These are phyloP conservation scores for Eulemur rubriventer DNA, from an alignment of 2,797 vertebrate species.

Conservation along the genomic window DNA sequence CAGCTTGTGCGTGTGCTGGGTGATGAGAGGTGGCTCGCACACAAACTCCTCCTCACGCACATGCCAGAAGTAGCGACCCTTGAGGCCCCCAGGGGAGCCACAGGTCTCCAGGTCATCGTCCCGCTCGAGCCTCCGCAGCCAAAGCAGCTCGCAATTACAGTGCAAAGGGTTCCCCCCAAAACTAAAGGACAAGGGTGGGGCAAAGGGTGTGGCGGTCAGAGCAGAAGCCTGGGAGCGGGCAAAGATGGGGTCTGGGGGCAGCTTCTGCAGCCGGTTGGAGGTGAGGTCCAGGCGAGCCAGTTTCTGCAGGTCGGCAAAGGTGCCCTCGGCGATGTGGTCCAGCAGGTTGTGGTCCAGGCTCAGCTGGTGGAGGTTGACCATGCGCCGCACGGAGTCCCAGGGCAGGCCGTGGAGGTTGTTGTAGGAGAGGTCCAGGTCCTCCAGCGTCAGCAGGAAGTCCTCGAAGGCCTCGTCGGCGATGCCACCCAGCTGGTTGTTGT, in stretches of 20 bases:
- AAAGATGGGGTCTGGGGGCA: constrained; percentile 98
- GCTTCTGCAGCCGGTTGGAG: constrained; percentile 97
- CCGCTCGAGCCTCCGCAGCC: constrained; percentile 94
- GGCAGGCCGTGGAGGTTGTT: constrained; percentile 96
- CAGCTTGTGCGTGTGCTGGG: constrained; percentile 96
- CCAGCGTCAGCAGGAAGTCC: constrained; percentile 93
- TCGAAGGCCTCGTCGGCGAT: constrained; percentile 94
- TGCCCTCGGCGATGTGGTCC: constrained; percentile 94
- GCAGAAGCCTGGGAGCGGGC: constrained; percentile 92
- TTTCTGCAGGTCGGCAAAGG: constrained; percentile 96
- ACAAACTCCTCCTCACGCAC: constrained; percentile 96
- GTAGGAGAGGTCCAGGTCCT: constrained; percentile 98
- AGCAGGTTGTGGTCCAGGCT: constrained; percentile 98
- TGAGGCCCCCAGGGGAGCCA: constrained; percentile 93
- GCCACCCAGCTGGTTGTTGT: constrained; percentile 95
- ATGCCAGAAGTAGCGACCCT: constrained; percentile 98
- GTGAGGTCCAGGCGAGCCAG: constrained; percentile 96
- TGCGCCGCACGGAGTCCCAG: constrained; percentile 96
- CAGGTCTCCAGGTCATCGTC: constrained; percentile 99
- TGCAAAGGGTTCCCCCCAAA: constrained; percentile 98
- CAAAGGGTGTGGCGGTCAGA: constrained; percentile 90
- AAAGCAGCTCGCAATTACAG: constrained; percentile 98
- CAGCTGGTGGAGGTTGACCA: constrained; percentile 97
- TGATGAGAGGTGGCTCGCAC: constrained; percentile 97
- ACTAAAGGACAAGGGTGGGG: constrained; percentile 93